phyloP scores from a whole-genome alignment of 2,113 vertebrate genomes.

The Crocuta crocuta region DNA sequence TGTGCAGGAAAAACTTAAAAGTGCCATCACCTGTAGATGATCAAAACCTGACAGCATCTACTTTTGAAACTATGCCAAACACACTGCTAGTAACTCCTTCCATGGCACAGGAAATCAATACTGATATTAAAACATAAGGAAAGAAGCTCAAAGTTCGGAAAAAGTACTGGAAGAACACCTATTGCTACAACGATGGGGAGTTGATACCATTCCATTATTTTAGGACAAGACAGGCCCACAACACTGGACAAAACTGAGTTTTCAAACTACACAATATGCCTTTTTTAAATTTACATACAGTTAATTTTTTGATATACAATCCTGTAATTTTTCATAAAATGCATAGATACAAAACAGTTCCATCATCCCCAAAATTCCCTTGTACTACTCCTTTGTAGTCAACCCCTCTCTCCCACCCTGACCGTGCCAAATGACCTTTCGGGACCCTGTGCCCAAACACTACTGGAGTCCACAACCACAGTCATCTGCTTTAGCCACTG shows the following conservation, averaged over 20 bases:
- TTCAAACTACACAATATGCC: background rate
- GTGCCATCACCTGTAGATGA: slow-evolving; percentile 84
- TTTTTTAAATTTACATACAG: background rate
- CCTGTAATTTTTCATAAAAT: background rate
- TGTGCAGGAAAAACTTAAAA: slow-evolving; percentile 82
- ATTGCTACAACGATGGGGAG: background rate
- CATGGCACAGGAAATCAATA: slow-evolving; percentile 87
- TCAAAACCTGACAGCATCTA: slow-evolving; percentile 64
- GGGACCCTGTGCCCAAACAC: background rate
- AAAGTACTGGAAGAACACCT: slow-evolving; percentile 83
- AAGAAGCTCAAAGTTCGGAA: slow-evolving; percentile 93
- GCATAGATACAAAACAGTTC: background rate
- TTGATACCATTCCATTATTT: background rate
- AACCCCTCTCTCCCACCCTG: background rate
- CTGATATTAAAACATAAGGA: slow-evolving; percentile 90
- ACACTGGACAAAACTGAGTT: background rate
- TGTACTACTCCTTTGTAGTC: background rate
- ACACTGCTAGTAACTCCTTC: slow-evolving; percentile 77
- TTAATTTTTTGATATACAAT: background rate
- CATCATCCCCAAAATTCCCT: background rate
- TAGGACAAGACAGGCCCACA: background rate
- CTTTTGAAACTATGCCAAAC: slow-evolving; percentile 80
- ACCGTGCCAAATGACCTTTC: background rate
- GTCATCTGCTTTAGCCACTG: background rate
- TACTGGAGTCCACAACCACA: background rate